A percentile compares a stretch with the other conserved stretches of the same genome.
Conservation (phyloP, 2,113 vertebrate species). For the Hylia prasina region DNA sequence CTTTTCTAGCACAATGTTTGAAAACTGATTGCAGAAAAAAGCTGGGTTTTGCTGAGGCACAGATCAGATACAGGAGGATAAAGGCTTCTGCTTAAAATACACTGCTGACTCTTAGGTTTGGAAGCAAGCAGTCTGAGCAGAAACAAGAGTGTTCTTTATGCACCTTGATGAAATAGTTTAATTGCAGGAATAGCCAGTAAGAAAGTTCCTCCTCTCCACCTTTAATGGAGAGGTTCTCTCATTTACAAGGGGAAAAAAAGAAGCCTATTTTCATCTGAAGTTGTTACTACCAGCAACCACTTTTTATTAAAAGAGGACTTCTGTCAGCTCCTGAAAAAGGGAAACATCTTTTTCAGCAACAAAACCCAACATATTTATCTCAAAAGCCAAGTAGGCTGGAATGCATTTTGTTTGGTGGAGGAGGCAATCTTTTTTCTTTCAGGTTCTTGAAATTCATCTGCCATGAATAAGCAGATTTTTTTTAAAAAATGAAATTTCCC, state of each 20-base stretch:
- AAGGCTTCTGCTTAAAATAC: not conserved
- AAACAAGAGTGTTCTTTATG: not conserved
- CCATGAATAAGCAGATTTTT: conserved; percentile 25
- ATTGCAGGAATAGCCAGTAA: not conserved
- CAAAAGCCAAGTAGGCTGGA: conserved; percentile 27
- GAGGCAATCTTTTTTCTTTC: conserved; percentile 17
- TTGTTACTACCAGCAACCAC: conserved; percentile 10
- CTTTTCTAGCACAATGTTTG: not conserved
- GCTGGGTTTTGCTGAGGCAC: not conserved
- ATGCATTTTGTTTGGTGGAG: not conserved
- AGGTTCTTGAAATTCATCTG: conserved; percentile 20
- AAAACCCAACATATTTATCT: conserved; percentile 24
- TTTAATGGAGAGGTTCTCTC: not conserved
- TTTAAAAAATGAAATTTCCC: not conserved
- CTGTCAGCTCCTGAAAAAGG: conserved; percentile 19
- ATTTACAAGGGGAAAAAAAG: not conserved
- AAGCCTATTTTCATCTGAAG: not conserved
- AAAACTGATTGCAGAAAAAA: not conserved
- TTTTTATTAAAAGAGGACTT: conserved; percentile 25
- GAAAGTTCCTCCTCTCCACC: not conserved
- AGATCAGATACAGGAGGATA: not conserved
- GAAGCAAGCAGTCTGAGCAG: not conserved
- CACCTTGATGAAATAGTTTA: not conserved
- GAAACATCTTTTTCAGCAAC: conserved; percentile 29
- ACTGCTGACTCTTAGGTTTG: not conserved